Base-by-base conservation (phyloP, 2,113 vertebrate species). In the Nasalis larvatus region DNA sequence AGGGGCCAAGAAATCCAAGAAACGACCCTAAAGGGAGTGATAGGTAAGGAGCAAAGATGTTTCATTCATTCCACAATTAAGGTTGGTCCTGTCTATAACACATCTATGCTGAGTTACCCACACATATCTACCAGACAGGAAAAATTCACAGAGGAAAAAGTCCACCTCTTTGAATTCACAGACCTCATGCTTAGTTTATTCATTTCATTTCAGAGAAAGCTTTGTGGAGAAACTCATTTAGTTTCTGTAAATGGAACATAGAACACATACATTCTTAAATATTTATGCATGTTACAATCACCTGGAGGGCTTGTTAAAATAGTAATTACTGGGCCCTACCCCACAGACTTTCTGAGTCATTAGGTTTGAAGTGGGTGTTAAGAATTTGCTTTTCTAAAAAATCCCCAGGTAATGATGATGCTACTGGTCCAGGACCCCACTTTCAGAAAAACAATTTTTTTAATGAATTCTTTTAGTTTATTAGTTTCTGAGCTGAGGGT, bases 381-480 rank as follows among this genome's bases (percentile, higher is more conserved):
- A 95, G 32, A 94, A 47, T 89, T 21, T 74, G 49, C 47, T 80
- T 84, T 93, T 86, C 45, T 66, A 93, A 52, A 27, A 77, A 92
- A 35, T 73, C 94, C 25, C 49, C 37, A 52, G 1, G 7, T 60
- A 71, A 91, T 16, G 10, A 6, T 54, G 60, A 71, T 32, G 6
- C 66, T 42, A 16, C 27, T 78, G 10, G 8, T 16, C 63, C 35
- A 27, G 17, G 42, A 63, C 6, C 68, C 40, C 47, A 35, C 68
- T 76, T 37, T 30, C 32, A 17, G 56, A 81, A 12, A 58, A 45
- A 25, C 45, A 83, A 63, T 32, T 63, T 30, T 30, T 63, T 63
- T 0, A 14, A 30, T 14, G 60, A 30, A 47, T 81, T 82, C 35
- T 74, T 81, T 81, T 8, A 63, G 76, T 71, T 69, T 13, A 40